These are phyloP conservation scores for Bombus confusus DNA, from an alignment of 1,140 invertebrate genomes.

Conservation along the genomic window DNA sequence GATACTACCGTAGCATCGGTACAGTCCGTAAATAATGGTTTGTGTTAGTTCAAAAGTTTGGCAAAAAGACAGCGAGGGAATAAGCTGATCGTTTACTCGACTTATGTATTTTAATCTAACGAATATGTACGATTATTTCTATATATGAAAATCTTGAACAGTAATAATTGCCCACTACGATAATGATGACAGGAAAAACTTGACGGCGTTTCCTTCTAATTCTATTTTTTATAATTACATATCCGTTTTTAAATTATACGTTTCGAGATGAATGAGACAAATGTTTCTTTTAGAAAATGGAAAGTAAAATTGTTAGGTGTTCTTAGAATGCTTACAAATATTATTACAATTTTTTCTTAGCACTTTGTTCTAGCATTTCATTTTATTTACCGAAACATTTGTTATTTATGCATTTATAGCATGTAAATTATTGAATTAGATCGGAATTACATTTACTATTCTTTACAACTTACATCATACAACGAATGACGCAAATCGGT, in stretches of 20 bases:
- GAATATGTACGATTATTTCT: background rate
- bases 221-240: too few relatives aligned
- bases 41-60: background rate
- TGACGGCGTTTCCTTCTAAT: too few relatives aligned
- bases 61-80: too few relatives aligned
- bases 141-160: background rate
- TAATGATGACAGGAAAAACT: too few relatives aligned
- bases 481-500: background rate
- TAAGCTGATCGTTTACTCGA: background rate
- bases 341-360: background rate
- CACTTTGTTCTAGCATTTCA: too few relatives aligned
- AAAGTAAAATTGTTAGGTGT: too few relatives aligned
- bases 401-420: background rate
- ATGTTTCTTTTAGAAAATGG: too few relatives aligned
- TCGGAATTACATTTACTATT: background rate
- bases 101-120: background rate
- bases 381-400: background rate
- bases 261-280: background rate
- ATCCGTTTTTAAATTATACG: too few relatives aligned
- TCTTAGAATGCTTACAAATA: too few relatives aligned
- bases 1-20: background rate
- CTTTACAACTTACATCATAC: background rate
- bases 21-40: background rate
- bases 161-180: too few relatives aligned
- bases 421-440: background rate